Evolutionary conservation across 1,140 invertebrate species (phyloP).

Genomic region (Muscidifurax raptorellus): DNA sequence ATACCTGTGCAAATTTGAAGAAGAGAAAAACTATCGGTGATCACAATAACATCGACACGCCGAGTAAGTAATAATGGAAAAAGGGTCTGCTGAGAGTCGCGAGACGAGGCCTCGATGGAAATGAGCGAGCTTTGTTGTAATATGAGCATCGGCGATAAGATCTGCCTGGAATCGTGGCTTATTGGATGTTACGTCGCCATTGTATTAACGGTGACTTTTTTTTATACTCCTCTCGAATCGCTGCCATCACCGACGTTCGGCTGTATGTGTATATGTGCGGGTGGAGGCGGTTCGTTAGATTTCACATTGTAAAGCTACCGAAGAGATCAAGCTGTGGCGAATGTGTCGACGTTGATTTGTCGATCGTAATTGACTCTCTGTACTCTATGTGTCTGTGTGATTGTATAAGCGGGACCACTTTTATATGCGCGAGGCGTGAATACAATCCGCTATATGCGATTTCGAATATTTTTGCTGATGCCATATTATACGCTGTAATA

Average conservation of each 20-base stretch:
- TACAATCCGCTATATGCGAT: not conserved
- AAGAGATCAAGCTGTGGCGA: not conserved
- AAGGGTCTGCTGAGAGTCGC: slow-evolving; percentile 17
- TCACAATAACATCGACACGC: slow-evolving; percentile 10
- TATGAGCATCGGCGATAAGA: slow-evolving; percentile 34
- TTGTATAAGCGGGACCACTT: slow-evolving; percentile 4
- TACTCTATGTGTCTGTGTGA: not conserved
- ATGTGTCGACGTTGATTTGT: slow-evolving; percentile 34
- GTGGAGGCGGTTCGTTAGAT: slow-evolving; percentile 30
- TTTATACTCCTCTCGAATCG: not conserved
- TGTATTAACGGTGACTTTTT: slow-evolving; percentile 16
- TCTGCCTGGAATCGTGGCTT: slow-evolving; percentile 31
- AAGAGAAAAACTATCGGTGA: not conserved
- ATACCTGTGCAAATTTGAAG: not conserved
- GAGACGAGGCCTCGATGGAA: slow-evolving; percentile 65
- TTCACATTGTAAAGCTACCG: slow-evolving; percentile 37
- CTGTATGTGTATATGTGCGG: not conserved
- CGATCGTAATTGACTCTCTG: slow-evolving; percentile 20
- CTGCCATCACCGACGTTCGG: not conserved
- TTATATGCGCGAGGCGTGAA: not conserved
- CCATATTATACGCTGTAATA: too few species aligned
- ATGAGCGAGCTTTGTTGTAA: slow-evolving; percentile 58
- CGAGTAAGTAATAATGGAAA: not conserved
- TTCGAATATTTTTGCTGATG: not conserved
- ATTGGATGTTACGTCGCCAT: slow-evolving; percentile 40